Evolutionary conservation across 2,888 invertebrate genomes (phyloP), one percentile per base, ranked within the genome.

Genomic region (Embidobia sp.): DNA sequence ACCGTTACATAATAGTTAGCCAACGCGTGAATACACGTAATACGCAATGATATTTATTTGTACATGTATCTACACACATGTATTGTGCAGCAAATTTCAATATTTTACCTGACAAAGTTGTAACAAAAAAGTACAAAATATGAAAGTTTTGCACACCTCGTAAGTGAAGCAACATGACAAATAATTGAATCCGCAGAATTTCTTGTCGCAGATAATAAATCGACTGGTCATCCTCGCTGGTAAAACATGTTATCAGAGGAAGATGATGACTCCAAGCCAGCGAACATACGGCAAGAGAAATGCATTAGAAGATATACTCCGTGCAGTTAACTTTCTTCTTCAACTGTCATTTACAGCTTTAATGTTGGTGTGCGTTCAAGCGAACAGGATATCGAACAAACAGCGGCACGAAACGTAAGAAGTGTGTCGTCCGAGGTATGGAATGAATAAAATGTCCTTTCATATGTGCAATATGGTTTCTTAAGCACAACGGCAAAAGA

Each of bases 151-250:
- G 66, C 55, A 40, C 69, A 46, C 46, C 64, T 61, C 70, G 61
- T 74, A 61, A 11, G 40, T 59, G 26, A 37, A n/a, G 40, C 13
- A 44, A 63, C 78, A 66, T 66, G 64, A 74, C 70, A 64, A 74
- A 80, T 80, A 80, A 80, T 80, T 77, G 74, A 78, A 78, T 77
- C 77, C 37, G 49, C 55, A 44, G 75, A 78, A 78, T 79, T 77
- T 51, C 69, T 63, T 70, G 79, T 81, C 75, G 77, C 67, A 73
- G 78, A 80, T 82, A 83, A 83, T 83, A 83, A 83, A 83, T 83
- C 51, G 82, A 78, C 77, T 75, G 70, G 48, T 66, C 66, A 33
- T 29, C 22, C 49, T 44, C 35, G 55, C 37, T 35, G 69, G 55
- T 69, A 42, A 55, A 78, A 66, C 66, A 49, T 46, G 73, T 79